Evolutionary conservation across 1,140 invertebrate species (phyloP), one percentile per base, ranked within the genome.

Genomic region (Hyposmocoma kahamanoa): DNA sequence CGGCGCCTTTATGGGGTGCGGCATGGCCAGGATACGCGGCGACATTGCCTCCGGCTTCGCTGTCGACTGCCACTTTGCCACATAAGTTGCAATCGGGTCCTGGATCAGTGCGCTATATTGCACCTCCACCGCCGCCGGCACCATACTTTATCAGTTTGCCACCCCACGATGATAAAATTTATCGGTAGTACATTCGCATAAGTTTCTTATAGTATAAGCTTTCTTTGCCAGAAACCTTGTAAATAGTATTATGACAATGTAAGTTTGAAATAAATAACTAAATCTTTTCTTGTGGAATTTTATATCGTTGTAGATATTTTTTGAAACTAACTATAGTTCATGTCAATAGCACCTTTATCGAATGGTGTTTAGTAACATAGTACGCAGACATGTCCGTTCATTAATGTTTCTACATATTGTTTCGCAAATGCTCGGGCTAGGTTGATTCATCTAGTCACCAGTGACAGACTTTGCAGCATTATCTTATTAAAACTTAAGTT

Each of bases 51-150:
- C 83, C 80, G 17, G 75, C 84, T 1, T 84, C 88, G 22, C 61
- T 88, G 44, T 90, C 84, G 24, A 89, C 87, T 47, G 87, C 88
- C 5, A 91, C 91, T 11, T 73, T 91, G 56, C 90, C 91, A 5
- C 90, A 91, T 64, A 91, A 91, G 67, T 61, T 89, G 39, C 79
- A 88, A 60, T 85, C 87, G 15, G 89, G 87, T 53, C 86, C 88
- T 9, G 83, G 87, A n/a, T 88, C 88, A 34, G 81, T 89, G 3
- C 83, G 89, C 38, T 85, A 85, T 41, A 58, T 85, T 47, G 79
- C 82, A 11, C 70, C 72, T 13, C 80, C 72, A 15, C 78, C 74
- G 13, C 78, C 74, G 11, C 86, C 84, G 18, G 84, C 86, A 22
- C 88, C 86, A 3, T 87, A 87, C 51, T 87, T 87, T 60, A 86